Evolutionary conservation across 2,888 invertebrate genomes (phyloP), one percentile per base, ranked within the genome.

Genomic region (Plebejus melissa): DNA sequence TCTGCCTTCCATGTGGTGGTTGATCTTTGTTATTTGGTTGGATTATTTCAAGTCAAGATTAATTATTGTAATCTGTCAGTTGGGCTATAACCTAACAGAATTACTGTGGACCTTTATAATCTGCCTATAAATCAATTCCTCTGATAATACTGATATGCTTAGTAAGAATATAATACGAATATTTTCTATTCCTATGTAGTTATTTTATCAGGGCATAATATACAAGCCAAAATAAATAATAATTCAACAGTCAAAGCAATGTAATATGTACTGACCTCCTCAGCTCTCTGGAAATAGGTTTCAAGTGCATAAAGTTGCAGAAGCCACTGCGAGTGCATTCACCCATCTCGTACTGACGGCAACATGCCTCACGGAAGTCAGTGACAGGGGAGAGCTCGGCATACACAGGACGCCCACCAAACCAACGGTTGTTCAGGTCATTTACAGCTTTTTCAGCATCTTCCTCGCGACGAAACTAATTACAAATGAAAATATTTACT

Each of bases 301-400:
- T 99, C 88, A 99, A 94, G 87, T 99, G 99, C 99, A 99, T 99
- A 93, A 99, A 99, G 94, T 99, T 99, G 90, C 99, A 99, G 93
- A 99, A 99, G 58, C 99, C 99, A 82, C 99, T 99, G 76, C 99
- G 95, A 0, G 99, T 99, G 88, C 99, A 99, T 91, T 99, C 99
- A 1, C 99, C 99, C 98, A 99, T 99, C 94, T 99, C 99, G 88
- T 99, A 99, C 91, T 99, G 99, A 58, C 99, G 96, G 87, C 99
- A 99, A 87, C 99, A 99, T 0, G 99, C 99, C 94, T 99, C 99
- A 83, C 99, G 96, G 88, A 99, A 99, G 92, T 99, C 99, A 76
- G 99, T 99, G 0, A 99, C 99, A 0, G 99, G 99, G 7, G 99
- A 99, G 75, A 99, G 91, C 90, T 99, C 99, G 0, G 99, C 99